These are phyloP conservation scores for Pangasius sanitwongsei DNA, from an alignment of 2,797 vertebrate genomes.

Conservation along the genomic window DNA sequence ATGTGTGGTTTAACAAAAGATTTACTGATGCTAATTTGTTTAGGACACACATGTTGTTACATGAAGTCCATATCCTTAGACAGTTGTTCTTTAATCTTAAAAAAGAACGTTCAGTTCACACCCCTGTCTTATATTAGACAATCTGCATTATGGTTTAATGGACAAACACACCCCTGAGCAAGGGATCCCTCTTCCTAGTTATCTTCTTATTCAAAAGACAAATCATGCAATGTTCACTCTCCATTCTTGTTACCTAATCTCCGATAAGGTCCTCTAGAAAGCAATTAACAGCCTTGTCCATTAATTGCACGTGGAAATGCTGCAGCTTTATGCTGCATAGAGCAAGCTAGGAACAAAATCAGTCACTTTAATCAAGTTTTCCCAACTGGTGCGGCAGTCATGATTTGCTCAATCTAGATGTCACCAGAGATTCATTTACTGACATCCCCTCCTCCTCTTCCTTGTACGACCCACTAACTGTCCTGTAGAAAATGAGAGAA, in stretches of 20 bases:
- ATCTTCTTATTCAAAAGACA: slow-evolving; percentile 41
- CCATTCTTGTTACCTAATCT: slow-evolving; percentile 21
- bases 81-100: slow-evolving; percentile 19
- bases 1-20: background rate
- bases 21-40: background rate
- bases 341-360: slow-evolving; percentile 61
- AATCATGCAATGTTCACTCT: slow-evolving; percentile 24
- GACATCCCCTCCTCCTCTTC: slow-evolving; percentile 48
- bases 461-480: slow-evolving; percentile 46
- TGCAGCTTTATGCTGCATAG: slow-evolving; percentile 41
- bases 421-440: slow-evolving; percentile 70
- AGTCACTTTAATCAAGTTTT: slow-evolving; percentile 74
- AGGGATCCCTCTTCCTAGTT: slow-evolving; percentile 20
- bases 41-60: background rate
- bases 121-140: slow-evolving; percentile 17
- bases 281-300: slow-evolving; percentile 70
- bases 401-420: slow-evolving; percentile 74
- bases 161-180: slow-evolving; percentile 1
- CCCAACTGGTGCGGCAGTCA: slow-evolving; percentile 54
- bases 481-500: slow-evolving; percentile 73
- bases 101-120: background rate
- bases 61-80: background rate
- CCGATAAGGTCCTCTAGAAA: slow-evolving; percentile 57
- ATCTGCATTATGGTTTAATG: slow-evolving; percentile 18
- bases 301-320: slow-evolving; percentile 69